Percentiles rank a stretch among this genome's conserved stretches.
Evolutionary conservation across 1,140 invertebrate species (phyloP).

Genomic region (Drosophila tsacasi): DNA sequence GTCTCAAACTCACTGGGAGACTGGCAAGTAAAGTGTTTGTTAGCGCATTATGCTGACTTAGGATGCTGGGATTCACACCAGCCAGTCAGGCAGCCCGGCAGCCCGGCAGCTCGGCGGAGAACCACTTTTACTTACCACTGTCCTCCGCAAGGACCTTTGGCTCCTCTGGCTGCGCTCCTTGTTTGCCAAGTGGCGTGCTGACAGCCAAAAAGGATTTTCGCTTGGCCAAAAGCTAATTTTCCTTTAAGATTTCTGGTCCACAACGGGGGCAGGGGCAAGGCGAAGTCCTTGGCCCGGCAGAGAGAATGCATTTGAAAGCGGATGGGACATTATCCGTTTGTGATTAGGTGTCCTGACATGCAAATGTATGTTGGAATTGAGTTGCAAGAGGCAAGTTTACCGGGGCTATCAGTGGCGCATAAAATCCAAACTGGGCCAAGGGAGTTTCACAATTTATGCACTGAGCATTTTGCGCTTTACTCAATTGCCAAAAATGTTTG

Average conservation of each 20-base stretch:
- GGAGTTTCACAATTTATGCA: slow-evolving; percentile 59
- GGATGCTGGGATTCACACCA: slow-evolving; percentile 73
- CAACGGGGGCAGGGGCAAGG: slow-evolving; percentile 17
- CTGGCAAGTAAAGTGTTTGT: slow-evolving; percentile 78
- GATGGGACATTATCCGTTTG: slow-evolving; percentile 78
- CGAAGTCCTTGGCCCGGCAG: slow-evolving; percentile 31
- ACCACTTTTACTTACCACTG: slow-evolving; percentile 79
- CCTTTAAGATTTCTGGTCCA: slow-evolving; percentile 73
- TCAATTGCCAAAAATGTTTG: slow-evolving; percentile 56
- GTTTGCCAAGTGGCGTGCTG: slow-evolving; percentile 82
- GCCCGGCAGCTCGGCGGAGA: slow-evolving; percentile 12
- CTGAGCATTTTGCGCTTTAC: slow-evolving; percentile 31
- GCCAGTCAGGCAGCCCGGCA: slow-evolving; percentile 18
- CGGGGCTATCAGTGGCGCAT: slow-evolving; percentile 38
- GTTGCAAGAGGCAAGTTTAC: slow-evolving; percentile 20
- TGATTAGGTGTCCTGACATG: slow-evolving; percentile 80
- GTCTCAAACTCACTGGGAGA: slow-evolving; percentile 42
- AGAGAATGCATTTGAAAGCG: slow-evolving; percentile 55
- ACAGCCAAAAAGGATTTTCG: slow-evolving; percentile 82
- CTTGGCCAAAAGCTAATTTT: slow-evolving; percentile 81
- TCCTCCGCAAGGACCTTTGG: slow-evolving; percentile 39
- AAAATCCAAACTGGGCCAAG: slow-evolving; percentile 46
- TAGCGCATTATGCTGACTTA: slow-evolving; percentile 82
- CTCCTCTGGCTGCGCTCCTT: slow-evolving; percentile 38
- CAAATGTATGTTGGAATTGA: slow-evolving; percentile 66